phyloP scores from a whole-genome alignment of 2,113 vertebrate genomes.

The Pterocles gutturalis region DNA sequence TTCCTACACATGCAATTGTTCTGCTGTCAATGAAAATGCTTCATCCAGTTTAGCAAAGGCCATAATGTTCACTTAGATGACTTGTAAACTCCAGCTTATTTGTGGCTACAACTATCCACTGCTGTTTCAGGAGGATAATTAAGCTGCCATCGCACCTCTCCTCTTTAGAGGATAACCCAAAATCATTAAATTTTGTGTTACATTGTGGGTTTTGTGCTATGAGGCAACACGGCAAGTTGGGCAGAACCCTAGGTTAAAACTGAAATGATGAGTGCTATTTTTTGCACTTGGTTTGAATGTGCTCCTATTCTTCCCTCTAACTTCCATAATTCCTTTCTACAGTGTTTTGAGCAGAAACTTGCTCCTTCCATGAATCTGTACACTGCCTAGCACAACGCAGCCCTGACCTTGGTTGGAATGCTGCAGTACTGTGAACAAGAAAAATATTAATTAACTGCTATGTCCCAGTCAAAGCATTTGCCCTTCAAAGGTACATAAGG shows the following conservation, averaged over 20 bases:
- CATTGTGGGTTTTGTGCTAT: not conserved
- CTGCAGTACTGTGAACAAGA: conserved; percentile 9
- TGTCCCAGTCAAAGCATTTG: conserved; percentile 1
- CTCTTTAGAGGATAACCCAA: not conserved
- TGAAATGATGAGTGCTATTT: not conserved
- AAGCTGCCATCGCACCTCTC: not conserved
- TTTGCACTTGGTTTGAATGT: not conserved
- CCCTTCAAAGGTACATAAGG: not conserved
- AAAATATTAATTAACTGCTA: conserved; percentile 48
- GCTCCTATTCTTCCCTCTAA: not conserved
- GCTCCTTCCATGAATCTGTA: not conserved
- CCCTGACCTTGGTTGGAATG: conserved; percentile 22
- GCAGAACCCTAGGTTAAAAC: not conserved
- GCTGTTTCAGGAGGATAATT: not conserved
- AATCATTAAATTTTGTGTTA: not conserved
- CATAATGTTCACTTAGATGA: not conserved
- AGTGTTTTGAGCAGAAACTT: not conserved
- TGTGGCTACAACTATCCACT: not conserved
- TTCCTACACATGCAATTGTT: not conserved
- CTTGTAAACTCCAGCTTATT: not conserved
- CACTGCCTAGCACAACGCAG: not conserved
- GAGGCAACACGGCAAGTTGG: not conserved
- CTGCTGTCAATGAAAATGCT: not conserved
- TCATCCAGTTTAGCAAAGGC: not conserved
- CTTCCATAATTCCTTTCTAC: not conserved